Base-by-base conservation (phyloP, 2,113 vertebrate species). In the Synodontis membranacea region DNA sequence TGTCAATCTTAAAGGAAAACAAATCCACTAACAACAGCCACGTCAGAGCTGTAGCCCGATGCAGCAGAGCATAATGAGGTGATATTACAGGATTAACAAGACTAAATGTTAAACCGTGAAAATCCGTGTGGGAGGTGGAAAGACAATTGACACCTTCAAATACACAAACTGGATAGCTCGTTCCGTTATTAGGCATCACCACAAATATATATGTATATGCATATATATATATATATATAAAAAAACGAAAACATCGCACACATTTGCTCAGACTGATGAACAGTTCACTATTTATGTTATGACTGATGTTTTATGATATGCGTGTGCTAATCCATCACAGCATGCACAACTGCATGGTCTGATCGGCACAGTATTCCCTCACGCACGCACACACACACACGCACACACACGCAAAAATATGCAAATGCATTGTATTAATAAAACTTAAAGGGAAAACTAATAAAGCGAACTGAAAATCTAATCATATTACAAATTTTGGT, bases 61-160 rank as follows among this genome's bases (percentile, higher is more conserved):
- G 84, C 86, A 92, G 94, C 93, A 93, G 87, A 90, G 92, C 92
- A 94, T 93, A 89, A 88, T 78, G 0, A 60, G 89, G 87, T 92
- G 64, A 92, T 88, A 92, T 93, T 90, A 92, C 84, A 50, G 93
- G 94, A 94, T 95, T 95, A 94, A 88, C 86, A 87, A 85, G 89
- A 91, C 91, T 83, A 74, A 92, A 92, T 90, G 90, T 94, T 9
- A 93, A 91, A 92, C 90, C 88, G 91, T 92, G 93, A 66, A 94
- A 94, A 93, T 92, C 91, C 92, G 74, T 88, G 75, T 52, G 68
- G 50, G 42, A 80, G 46, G 79, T 78, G n/a, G 74, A 79, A 88
- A 75, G 21, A 88, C 80, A 85, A 83, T 46, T 83, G 81, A 76
- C 86, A 83, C 58, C 80, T 66, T 85, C 60, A 74, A 83, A 87